Percentiles rank a stretch among this genome's conserved stretches.
Evolutionary conservation across 92 coral and sea anemone species (phyloP).

Genomic region (Zoanthus gigantus): DNA sequence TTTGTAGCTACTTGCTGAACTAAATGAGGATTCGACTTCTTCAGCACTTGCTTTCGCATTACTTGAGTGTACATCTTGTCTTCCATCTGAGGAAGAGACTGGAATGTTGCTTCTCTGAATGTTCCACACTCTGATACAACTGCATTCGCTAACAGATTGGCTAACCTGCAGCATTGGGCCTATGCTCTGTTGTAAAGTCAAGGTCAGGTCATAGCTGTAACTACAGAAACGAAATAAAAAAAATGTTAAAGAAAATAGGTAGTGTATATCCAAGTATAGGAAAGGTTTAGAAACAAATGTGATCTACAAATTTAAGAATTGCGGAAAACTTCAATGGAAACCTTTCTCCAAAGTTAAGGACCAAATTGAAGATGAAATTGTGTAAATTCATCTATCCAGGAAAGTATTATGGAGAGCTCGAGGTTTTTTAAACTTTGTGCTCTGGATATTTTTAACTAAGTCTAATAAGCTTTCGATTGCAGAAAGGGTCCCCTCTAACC

Average conservation of each 20-base stretch:
- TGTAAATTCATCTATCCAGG: too few relatives aligned
- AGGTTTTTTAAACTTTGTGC: too few relatives aligned
- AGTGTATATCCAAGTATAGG: too few relatives aligned
- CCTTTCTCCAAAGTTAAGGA: too few relatives aligned
- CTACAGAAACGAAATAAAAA: slow-evolving; percentile 42
- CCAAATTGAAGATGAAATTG: too few relatives aligned
- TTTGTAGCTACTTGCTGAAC: slow-evolving; percentile 4
- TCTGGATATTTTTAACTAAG: too few relatives aligned
- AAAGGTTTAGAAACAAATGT: too few relatives aligned
- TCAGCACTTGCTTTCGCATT: not conserved
- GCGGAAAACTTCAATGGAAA: too few relatives aligned
- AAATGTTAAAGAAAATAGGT: not conserved
- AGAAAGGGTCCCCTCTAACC: too few relatives aligned
- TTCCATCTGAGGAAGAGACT: not conserved
- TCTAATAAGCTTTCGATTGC: too few relatives aligned
- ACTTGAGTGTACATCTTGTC: not conserved
- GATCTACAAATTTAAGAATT: too few relatives aligned
- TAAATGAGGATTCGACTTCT: slow-evolving; percentile 1
- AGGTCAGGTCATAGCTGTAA: slow-evolving; percentile 94
- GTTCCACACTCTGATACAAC: slow-evolving; percentile 42
- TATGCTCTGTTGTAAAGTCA: slow-evolving; percentile 89
- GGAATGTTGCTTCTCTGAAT: slow-evolving; percentile 23
- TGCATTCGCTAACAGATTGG: not conserved
- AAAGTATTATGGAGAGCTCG: too few relatives aligned
- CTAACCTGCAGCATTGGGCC: slow-evolving; percentile 64